These are phyloP conservation scores for Eriosoma lanigerum DNA, from an alignment of 1,140 invertebrate species.

Conservation along the genomic window DNA sequence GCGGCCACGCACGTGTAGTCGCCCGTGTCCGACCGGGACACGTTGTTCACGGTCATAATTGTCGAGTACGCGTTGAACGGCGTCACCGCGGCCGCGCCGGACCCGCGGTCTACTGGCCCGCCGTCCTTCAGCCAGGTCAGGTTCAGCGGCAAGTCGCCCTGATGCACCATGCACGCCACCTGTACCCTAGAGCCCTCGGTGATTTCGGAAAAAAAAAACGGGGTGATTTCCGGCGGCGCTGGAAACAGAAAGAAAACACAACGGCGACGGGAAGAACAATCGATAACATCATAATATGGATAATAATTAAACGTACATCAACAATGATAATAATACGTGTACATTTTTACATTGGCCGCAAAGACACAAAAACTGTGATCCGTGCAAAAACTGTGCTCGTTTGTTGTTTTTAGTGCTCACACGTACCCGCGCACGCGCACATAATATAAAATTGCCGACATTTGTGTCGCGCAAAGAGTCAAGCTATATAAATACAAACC, in stretches of 20 bases:
- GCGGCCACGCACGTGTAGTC: slow-evolving; percentile 64
- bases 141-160: slow-evolving; percentile 69
- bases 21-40: slow-evolving; percentile 66
- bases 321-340: no score
- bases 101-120: slow-evolving; percentile 55
- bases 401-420: no score
- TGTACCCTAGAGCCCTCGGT: slow-evolving; percentile 62
- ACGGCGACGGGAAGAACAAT: slow-evolving; percentile 10
- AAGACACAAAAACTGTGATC: no score
- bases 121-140: slow-evolving; percentile 70
- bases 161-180: slow-evolving; percentile 69
- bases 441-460: no score
- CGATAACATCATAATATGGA: no score
- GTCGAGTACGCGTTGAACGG: slow-evolving; percentile 60
- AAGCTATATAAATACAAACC: no score
- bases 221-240: slow-evolving; percentile 52
- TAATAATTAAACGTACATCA: not conserved
- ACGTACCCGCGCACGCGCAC: no score
- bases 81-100: slow-evolving; percentile 56
- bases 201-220: slow-evolving; percentile 63
- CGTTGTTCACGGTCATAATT: slow-evolving; percentile 81
- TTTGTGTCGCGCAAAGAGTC: no score
- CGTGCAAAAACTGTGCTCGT: no score
- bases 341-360: no score
- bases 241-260: slow-evolving; percentile 46